phyloP scores from a whole-genome alignment of 2,113 vertebrate genomes.

The Phasianus colchicus region DNA sequence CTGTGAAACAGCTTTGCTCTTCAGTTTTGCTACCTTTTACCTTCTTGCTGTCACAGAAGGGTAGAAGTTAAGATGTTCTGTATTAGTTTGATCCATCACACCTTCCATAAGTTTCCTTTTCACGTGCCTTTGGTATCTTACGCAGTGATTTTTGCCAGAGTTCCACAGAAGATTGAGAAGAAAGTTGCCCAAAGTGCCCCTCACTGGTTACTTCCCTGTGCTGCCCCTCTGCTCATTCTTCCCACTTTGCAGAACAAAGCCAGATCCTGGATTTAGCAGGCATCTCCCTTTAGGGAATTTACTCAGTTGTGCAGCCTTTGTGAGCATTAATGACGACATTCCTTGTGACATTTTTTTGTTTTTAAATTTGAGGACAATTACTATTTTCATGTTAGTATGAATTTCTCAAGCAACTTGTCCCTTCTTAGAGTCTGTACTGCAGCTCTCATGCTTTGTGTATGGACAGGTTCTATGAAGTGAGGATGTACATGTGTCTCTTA shows the following conservation, averaged over 20 bases:
- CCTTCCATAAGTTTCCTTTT: background rate
- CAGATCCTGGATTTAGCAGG: background rate
- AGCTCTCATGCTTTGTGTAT: background rate
- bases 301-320: rapidly evolving
- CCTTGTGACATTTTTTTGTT: background rate
- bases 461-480: background rate
- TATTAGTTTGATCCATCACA: background rate
- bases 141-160: background rate
- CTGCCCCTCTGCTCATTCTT: background rate
- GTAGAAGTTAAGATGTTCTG: background rate
- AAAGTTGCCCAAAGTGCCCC: background rate
- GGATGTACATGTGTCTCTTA: background rate
- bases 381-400: background rate
- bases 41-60: background rate
- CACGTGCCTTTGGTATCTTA: background rate
- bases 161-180: rapidly evolving
- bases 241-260: background rate
- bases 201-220: background rate
- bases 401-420: background rate
- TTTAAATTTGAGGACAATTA: background rate
- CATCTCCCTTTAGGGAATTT: background rate
- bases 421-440: background rate
- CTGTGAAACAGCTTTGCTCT: background rate
- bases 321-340: background rate
- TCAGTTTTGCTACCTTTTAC: too few species aligned